Base-by-base conservation (phyloP, 2,797 vertebrate species). In the Anniella stebbinsi region DNA sequence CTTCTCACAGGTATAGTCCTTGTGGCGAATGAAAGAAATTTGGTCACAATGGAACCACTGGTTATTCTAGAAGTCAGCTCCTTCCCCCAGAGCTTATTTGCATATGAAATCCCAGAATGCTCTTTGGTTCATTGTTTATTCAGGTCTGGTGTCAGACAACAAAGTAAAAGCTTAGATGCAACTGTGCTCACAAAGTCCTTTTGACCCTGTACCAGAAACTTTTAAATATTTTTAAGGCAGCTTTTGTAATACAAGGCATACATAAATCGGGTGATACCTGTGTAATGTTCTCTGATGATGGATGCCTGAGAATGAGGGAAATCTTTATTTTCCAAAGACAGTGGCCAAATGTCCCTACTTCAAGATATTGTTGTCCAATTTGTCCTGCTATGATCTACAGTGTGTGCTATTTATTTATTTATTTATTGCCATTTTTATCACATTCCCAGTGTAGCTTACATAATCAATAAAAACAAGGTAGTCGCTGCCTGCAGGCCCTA, bases 301-400 rank as follows among this genome's bases (percentile, higher is more conserved):
- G 69, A 86, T 94, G 93, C 95, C 95, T 94, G 95, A 92, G 95
- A 89, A 91, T 48, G 92, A 92, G 93, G 92, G 60, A 90, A 92
- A 87, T 92, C 85, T 90, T 92, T 88, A 88, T 93, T 85, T 84
- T 90, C 72, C 91, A 90, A 92, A 75, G 84, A 95, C 77, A 93
- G 77, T 91, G 87, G 88, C 90, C 93, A 94, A 95, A 89, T 76
- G 94, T 92, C 91, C 92, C 21, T 95, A 95, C 89, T 96, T 96
- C 95, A 91, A 91, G n/a, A 82, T 93, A 88, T 85, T 92, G 86
- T 57, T 90, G 86, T 93, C 93, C 94, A 93, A 91, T 90, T 94
- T 95, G 92, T 91, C 89, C 90, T 84, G 13, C 82, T 89, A 89
- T 84, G 89, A 93, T 73, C 38, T 45, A 18, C 54, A 57, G 54